Conservation (phyloP, 2,797 vertebrate species). For the Esox masquinongy region DNA sequence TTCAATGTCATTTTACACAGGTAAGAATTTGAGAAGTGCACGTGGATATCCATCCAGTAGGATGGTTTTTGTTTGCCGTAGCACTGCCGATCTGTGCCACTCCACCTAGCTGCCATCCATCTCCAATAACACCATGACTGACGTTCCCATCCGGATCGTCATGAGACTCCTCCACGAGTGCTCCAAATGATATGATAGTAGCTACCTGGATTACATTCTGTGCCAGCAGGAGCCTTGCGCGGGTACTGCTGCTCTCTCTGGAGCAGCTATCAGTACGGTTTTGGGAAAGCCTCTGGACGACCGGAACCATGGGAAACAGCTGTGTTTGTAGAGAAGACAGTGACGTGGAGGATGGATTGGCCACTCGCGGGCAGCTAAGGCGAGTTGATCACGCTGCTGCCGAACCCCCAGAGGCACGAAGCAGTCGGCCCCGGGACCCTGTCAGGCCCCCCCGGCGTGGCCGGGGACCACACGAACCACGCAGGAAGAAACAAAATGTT, state of each 20-base stretch:
- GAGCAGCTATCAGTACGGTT: slow-evolving; percentile 71
- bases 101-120: slow-evolving; percentile 47
- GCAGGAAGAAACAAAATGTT: slow-evolving; percentile 97
- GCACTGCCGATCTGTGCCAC: slow-evolving; percentile 39
- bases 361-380: slow-evolving; percentile 74
- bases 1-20: neutral
- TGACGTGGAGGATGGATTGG: slow-evolving; percentile 84
- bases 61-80: slow-evolving; percentile 21
- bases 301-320: slow-evolving; percentile 92
- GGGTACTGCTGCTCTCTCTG: slow-evolving; percentile 88
- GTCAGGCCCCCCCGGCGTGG: slow-evolving; percentile 92
- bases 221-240: slow-evolving; percentile 93
- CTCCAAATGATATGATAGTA: slow-evolving; percentile 99
- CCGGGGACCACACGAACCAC: slow-evolving; percentile 93
- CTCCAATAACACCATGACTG: slow-evolving; percentile 65
- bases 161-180: slow-evolving; percentile 74
- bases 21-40: neutral
- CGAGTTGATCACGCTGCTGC: slow-evolving; percentile 79
- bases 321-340: slow-evolving; percentile 96
- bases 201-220: slow-evolving; percentile 94
- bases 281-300: slow-evolving; percentile 73
- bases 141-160: slow-evolving; percentile 59
- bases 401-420: slow-evolving; percentile 76
- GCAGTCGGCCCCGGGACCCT: slow-evolving; percentile 88
- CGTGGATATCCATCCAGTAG: neutral